These are phyloP conservation scores for Cebidichthys violaceus DNA, from an alignment of 2,113 vertebrate genomes.

Conservation along the genomic window DNA sequence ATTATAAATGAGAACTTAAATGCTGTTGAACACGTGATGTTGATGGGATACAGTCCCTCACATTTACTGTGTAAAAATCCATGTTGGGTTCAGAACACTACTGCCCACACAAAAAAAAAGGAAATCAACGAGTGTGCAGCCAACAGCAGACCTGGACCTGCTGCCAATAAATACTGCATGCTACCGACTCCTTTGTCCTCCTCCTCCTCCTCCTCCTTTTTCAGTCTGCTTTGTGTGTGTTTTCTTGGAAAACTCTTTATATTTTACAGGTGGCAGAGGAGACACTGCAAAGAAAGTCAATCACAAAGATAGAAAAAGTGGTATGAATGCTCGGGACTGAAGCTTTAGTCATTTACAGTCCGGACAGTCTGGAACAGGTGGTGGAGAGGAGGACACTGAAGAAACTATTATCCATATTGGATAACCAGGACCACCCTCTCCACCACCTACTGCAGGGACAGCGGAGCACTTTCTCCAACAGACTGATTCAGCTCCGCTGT, in stretches of 20 bases:
- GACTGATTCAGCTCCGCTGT: no score
- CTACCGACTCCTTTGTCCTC: conserved; percentile 29
- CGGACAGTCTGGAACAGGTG: no score
- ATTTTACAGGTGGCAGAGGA: conserved; percentile 12
- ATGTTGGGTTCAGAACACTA: conserved; percentile 20
- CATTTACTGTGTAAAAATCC: conserved; percentile 16
- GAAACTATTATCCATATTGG: no score
- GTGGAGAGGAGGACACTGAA: no score
- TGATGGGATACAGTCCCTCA: not conserved
- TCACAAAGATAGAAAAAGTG: not conserved
- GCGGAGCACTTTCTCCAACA: no score
- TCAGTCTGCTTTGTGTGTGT: not conserved
- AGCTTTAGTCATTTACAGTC: no score
- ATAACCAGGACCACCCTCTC: no score
- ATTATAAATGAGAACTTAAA: not conserved
- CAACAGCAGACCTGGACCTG: conserved; percentile 30
- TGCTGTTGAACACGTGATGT: not conserved
- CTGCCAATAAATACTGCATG: conserved; percentile 23
- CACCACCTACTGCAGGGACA: no score
- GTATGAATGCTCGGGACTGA: not conserved
- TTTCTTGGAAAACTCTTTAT: not conserved
- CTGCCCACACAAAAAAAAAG: conserved; percentile 45
- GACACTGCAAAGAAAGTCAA: not conserved
- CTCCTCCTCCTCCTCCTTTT: not conserved
- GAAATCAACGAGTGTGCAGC: conserved; percentile 47